Evolutionary conservation across 2,797 vertebrate genomes (phyloP).

Genomic region (Gymnopithys bicolor): DNA sequence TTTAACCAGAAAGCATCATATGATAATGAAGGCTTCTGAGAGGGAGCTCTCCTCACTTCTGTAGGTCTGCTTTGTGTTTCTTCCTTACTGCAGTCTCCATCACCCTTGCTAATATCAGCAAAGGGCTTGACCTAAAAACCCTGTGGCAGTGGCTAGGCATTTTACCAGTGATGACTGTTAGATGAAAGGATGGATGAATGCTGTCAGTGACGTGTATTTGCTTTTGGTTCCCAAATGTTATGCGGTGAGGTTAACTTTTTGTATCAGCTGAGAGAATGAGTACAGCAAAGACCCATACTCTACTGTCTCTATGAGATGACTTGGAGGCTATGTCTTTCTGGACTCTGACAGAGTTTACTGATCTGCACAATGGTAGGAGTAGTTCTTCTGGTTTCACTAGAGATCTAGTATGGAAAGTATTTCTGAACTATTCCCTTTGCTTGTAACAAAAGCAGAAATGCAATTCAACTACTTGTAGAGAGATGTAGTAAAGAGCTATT

Average conservation of each 20-base stretch:
- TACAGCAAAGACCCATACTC: background rate
- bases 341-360: background rate
- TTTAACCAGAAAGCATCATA: conserved; percentile 37
- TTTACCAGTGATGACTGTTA: background rate
- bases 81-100: background rate
- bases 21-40: background rate
- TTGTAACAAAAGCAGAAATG: background rate
- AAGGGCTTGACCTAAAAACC: background rate
- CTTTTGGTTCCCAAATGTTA: background rate
- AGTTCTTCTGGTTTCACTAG: background rate
- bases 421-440: background rate
- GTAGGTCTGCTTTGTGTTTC: background rate
- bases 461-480: background rate
- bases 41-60: background rate
- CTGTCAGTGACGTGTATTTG: background rate
- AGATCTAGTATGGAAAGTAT: background rate
- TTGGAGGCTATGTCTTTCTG: background rate
- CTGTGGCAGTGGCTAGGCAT: background rate
- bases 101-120: background rate
- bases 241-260: background rate
- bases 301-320: background rate
- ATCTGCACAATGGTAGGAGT: background rate
- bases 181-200: background rate
- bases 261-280: background rate
- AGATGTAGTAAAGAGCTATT: background rate